These are phyloP conservation scores for Mythimna vitellina DNA, from an alignment of 2,888 invertebrate species.

Conservation along the genomic window DNA sequence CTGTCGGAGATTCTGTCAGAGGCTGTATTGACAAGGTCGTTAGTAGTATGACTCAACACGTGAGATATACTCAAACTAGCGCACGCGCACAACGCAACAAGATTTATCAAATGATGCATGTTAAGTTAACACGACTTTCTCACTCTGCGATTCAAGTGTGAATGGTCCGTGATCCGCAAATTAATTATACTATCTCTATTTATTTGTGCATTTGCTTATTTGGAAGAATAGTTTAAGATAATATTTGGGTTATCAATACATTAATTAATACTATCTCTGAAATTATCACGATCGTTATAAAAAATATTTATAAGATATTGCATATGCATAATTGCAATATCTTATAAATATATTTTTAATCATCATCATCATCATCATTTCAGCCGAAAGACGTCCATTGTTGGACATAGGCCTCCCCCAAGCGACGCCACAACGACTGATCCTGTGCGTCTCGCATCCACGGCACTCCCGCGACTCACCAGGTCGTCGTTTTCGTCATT, in stretches of 20 bases:
- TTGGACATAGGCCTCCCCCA: no score
- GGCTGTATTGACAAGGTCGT: slow-evolving; percentile 40
- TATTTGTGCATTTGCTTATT: neutral
- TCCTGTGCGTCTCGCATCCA: no score
- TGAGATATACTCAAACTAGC: slow-evolving; percentile 33
- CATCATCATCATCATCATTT: no score
- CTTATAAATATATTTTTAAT: no score
- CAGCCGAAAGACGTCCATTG: no score
- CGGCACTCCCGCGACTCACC: no score
- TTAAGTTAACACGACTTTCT: slow-evolving; percentile 50
- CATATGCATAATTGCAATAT: no score
- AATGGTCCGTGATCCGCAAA: slow-evolving; percentile 32
- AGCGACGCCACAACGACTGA: no score
- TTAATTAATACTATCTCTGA: neutral
- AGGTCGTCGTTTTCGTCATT: no score
- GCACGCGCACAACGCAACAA: slow-evolving; percentile 39
- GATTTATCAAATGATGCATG: slow-evolving; percentile 36
- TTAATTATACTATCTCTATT: slow-evolving; percentile 17
- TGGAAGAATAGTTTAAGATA: neutral
- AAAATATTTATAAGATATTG: no score
- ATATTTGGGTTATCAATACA: neutral
- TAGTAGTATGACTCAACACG: slow-evolving; percentile 31
- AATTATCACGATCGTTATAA: no score
- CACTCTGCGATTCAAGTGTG: slow-evolving; percentile 20
- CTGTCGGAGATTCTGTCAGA: neutral